Evolutionary conservation across 1,140 invertebrate genomes (phyloP).

Genomic region (Drosophila biarmipes): DNA sequence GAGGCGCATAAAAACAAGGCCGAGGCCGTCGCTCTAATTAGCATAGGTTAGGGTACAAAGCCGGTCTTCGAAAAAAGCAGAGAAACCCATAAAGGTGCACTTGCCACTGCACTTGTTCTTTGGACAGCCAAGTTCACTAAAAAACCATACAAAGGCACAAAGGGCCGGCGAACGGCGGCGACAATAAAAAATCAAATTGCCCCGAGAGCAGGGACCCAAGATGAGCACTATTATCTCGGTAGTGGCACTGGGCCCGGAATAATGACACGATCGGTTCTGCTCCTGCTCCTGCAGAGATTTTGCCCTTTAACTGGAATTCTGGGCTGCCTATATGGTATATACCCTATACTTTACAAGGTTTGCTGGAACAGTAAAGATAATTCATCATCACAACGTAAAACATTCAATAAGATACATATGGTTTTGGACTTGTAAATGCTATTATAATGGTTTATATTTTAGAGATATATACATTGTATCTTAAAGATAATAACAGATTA

Average conservation of each 20-base stretch:
- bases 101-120: conserved; percentile 65
- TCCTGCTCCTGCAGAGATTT: conserved; percentile 37
- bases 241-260: conserved; percentile 5
- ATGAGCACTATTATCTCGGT: conserved; percentile 55
- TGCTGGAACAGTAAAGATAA: no score
- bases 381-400: no score
- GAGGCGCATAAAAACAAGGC: conserved; percentile 79
- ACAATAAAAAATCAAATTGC: conserved; percentile 66
- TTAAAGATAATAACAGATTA: no score
- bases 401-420: no score
- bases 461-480: no score
- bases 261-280: conserved; percentile 40
- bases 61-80: conserved; percentile 5
- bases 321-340: conserved; percentile 2
- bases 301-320: conserved; percentile 16
- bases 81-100: conserved; percentile 52
- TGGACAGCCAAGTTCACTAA: conserved; percentile 3
- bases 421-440: no score
- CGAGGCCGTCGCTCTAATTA: conserved; percentile 80
- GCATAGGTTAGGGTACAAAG: conserved; percentile 58
- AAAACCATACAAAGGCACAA: conserved; percentile 16
- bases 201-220: conserved; percentile 15
- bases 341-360: neutral
- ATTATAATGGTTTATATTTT: no score
- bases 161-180: conserved; percentile 20